Conservation (phyloP, 1,140 invertebrate species). For the Ericerus pela region DNA sequence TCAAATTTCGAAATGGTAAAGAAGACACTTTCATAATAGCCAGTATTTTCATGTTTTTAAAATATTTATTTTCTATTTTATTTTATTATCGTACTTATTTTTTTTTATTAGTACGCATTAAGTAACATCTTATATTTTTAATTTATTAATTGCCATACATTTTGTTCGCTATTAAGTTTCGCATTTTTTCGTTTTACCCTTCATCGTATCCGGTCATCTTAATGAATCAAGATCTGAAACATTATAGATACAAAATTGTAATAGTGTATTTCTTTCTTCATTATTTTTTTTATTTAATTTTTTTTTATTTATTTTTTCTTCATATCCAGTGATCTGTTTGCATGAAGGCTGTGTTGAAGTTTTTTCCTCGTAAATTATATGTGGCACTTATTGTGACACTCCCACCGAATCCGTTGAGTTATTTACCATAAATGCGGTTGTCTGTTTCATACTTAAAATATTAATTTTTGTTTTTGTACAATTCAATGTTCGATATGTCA, state of each 20-base stretch:
- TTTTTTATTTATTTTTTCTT: not conserved
- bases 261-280: not conserved
- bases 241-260: no score
- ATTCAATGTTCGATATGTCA: no score
- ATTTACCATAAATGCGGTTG: conserved; percentile 1
- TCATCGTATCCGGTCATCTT: no score
- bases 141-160: not conserved
- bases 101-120: not conserved
- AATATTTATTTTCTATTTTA: not conserved
- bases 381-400: not conserved
- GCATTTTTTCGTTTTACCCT: not conserved
- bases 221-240: no score
- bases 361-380: conserved; percentile 1
- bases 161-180: no score
- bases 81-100: not conserved
- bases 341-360: not conserved
- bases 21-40: conserved; percentile 4
- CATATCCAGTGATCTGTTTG: conserved; percentile 1
- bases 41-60: not conserved
- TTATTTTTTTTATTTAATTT: not conserved
- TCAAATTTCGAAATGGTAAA: not conserved
- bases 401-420: not conserved
- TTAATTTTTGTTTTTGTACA: no score
- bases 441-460: no score
- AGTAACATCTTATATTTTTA: not conserved